Base-by-base conservation (phyloP, 2,888 invertebrate species). In the Tryphoninae sp. region DNA sequence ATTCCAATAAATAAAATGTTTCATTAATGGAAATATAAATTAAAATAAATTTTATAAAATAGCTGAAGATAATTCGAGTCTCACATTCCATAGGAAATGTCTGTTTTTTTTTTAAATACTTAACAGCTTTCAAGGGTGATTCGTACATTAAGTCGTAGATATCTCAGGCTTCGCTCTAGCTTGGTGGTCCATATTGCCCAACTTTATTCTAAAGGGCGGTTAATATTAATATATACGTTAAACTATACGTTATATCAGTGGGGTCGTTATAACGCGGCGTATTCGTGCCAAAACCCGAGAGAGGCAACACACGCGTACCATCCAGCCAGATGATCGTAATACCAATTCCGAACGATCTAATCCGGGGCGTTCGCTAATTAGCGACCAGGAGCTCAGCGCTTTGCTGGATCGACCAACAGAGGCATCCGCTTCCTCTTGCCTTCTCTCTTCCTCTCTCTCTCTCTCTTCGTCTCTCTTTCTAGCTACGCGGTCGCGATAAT, bases 351-450 rank as follows among this genome's bases (percentile, higher is more conserved):
- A 75, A 72, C 81, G 76, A 81, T 85, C 82, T 85, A 85, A 85
- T 85, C 83, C 83, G 72, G 78, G 80, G 64, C 79, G 76, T 80
- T 77, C 68, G 76, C 83, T 84, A 84, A 85, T 85, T 85, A 85
- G 82, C 82, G 72, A 68, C 76, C 67, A 79, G 79, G 65, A 82
- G 82, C 71, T 67, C 75, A 62, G 67, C 75, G 80, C 75, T 76
- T 64, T 67, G 53, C 65, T 68, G 69, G 75, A 74, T 71, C 51
- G 59, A 59, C 80, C 49, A 77, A 67, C 71, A 40, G 75, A 78
- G 58, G 73, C 58, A 49, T 71, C 62, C 55, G 51, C 58, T 64
- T 65, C 53, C 53, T 53, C 55, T 19, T 64, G 51, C 58, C 58
- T 65, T 45, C 53, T 53, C 55, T 19, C 69, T 16, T n/a, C 7